Conservation (phyloP, 2,888 invertebrate species). For the Cataglyphis cursor region DNA sequence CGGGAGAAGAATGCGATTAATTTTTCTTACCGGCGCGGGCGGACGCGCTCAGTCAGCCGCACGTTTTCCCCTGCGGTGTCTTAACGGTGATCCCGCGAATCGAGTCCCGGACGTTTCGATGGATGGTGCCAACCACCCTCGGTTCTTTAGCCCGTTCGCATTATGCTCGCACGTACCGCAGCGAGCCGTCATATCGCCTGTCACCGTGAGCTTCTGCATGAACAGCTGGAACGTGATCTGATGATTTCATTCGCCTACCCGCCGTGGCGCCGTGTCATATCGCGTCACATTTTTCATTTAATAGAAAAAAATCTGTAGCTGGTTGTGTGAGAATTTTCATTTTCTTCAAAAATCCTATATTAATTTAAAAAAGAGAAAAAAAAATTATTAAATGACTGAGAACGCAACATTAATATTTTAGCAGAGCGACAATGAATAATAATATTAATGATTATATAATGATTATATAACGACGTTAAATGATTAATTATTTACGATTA, state of each 20-base stretch:
- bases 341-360: not conserved
- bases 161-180: conserved; percentile 41
- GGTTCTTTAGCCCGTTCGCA: conserved; percentile 54
- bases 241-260: conserved; percentile 6
- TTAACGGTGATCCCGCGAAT: conserved; percentile 73
- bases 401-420: not conserved
- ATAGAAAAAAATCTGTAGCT: not conserved
- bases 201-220: conserved; percentile 23
- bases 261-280: not conserved
- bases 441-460: not conserved
- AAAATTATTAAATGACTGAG: not conserved
- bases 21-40: conserved; percentile 80
- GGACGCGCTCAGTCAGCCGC: conserved; percentile 77
- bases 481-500: not conserved
- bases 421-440: not conserved
- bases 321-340: not conserved
- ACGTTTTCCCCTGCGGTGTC: conserved; percentile 74
- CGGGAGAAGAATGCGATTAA: conserved; percentile 84
- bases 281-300: not conserved
- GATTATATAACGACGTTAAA: not conserved
- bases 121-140: conserved; percentile 68
- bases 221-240: not conserved
- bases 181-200: conserved; percentile 32
- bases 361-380: not conserved
- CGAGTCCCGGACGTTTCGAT: conserved; percentile 69